Percentiles rank a stretch among this genome's conserved stretches.
Conservation (phyloP, 2,113 vertebrate genomes). For the Spermophilus dauricus region DNA sequence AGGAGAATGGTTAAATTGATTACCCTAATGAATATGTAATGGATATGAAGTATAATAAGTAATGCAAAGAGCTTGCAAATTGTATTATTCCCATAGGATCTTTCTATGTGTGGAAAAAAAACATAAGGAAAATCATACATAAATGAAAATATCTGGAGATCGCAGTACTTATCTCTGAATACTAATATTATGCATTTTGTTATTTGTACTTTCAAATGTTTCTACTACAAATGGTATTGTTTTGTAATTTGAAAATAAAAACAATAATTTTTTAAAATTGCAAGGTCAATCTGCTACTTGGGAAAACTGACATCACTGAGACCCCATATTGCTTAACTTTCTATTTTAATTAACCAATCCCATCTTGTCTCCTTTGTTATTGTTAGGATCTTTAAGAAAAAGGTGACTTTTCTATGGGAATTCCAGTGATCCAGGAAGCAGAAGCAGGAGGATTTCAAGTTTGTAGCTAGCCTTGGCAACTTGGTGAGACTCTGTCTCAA, state of each 20-base stretch:
- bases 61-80: background rate
- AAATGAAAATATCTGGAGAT: background rate
- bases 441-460: too few relatives aligned
- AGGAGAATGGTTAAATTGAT: background rate
- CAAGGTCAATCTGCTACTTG: background rate
- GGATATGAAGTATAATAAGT: background rate
- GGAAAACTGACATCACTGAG: background rate
- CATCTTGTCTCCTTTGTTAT: background rate
- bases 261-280: background rate
- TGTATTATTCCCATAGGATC: background rate
- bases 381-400: conserved; percentile 9
- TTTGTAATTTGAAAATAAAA: conserved; percentile 38
- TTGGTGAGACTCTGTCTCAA: too few relatives aligned
- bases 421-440: too few relatives aligned
- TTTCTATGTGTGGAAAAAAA: background rate
- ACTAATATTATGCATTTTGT: background rate
- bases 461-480: too few relatives aligned
- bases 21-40: background rate
- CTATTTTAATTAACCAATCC: background rate
- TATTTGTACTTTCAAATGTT: conserved; percentile 34
- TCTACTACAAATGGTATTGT: background rate
- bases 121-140: background rate
- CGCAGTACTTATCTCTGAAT: background rate
- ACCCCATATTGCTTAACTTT: background rate
- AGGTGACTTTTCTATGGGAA: background rate